Evolutionary conservation across 2,888 invertebrate genomes (phyloP).

Genomic region (Antitype chi): DNA sequence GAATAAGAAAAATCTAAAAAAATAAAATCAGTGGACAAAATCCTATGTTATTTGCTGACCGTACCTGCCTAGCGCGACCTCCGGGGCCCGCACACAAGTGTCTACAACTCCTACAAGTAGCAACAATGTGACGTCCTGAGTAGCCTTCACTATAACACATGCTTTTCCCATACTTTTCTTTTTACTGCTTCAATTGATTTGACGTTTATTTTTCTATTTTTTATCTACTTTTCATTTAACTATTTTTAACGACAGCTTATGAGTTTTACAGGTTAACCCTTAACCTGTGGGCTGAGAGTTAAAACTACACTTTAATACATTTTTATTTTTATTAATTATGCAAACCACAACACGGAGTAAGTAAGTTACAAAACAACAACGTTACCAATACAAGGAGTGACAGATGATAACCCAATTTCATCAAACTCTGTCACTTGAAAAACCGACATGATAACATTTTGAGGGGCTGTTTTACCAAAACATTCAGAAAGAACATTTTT

Average conservation of each 20-base stretch:
- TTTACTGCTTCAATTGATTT: constrained; percentile 34
- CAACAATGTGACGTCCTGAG: constrained; percentile 43
- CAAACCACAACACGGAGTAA: neutral
- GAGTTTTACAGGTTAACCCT: neutral
- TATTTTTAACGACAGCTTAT: neutral
- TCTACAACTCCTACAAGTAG: constrained; percentile 52
- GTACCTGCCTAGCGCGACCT: constrained; percentile 54
- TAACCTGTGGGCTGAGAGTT: neutral
- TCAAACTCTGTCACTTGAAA: neutral
- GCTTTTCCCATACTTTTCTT: constrained; percentile 33
- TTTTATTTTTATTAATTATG: neutral
- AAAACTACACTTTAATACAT: neutral
- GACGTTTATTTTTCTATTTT: neutral
- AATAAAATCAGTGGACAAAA: neutral
- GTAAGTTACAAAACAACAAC: neutral
- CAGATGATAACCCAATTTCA: neutral
- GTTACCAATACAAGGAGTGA: neutral
- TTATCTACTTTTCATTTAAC: neutral
- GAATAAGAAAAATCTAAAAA: neutral
- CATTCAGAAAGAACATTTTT: too few species aligned
- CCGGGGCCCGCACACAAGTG: constrained; percentile 47
- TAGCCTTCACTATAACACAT: constrained; percentile 43
- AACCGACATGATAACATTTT: neutral
- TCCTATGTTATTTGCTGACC: constrained; percentile 35
- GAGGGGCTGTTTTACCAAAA: neutral